phyloP scores from a whole-genome alignment of 2,888 invertebrate genomes.

The Poecilobothrus nobilitatus region DNA sequence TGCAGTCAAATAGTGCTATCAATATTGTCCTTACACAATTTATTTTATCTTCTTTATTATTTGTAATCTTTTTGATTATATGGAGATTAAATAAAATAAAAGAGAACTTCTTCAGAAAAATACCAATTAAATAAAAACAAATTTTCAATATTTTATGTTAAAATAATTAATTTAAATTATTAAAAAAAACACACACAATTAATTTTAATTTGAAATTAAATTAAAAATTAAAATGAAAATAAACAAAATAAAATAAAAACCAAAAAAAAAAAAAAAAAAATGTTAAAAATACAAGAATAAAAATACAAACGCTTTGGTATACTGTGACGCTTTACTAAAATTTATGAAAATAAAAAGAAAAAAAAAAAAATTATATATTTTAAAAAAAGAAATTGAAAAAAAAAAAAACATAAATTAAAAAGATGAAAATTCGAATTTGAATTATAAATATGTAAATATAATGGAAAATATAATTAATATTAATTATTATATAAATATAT shows the following conservation, averaged over 20 bases:
- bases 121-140: too few relatives aligned
- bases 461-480: background rate
- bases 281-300: conserved; percentile 18
- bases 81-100: too few relatives aligned
- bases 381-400: conserved; percentile 10
- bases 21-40: too few relatives aligned
- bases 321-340: conserved; percentile 44
- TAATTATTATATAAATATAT: background rate
- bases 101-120: too few relatives aligned
- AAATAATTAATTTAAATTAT: background rate
- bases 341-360: conserved; percentile 15
- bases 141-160: background rate
- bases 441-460: conserved; percentile 6
- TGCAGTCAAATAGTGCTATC: too few relatives aligned
- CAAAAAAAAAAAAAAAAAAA: conserved; percentile 12
- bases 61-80: too few relatives aligned
- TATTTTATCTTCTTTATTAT: too few relatives aligned
- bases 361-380: conserved; percentile 15
- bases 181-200: background rate
- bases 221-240: background rate
- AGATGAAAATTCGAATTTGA: conserved; percentile 16
- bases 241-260: background rate
- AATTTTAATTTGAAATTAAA: background rate
- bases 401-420: conserved; percentile 15
- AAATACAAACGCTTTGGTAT: conserved; percentile 43